Base-by-base conservation (phyloP, 1,140 invertebrate genomes). In the Anastrepha obliqua region DNA sequence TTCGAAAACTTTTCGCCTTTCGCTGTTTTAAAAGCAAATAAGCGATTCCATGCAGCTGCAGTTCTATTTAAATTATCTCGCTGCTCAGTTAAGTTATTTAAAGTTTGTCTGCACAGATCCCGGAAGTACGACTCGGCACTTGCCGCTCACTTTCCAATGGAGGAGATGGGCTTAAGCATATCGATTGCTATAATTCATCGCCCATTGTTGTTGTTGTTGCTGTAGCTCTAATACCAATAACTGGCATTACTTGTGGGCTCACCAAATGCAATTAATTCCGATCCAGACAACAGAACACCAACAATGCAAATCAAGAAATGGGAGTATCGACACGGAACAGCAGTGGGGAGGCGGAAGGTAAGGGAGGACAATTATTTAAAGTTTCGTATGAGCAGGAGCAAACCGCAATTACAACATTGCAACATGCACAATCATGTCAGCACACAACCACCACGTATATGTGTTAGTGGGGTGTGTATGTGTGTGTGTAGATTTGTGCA, bases 181-280 rank as follows among this genome's bases (percentile, higher is more conserved):
- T 81, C 74, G 74, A 55, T 81, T 81, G 51, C 74, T 6, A 81
- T 55, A 47, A 81, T 55, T 67, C 17, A 67, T 67, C 8, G 29
- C 0, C 29, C 11, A 11, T 3, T 67, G 64, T 67, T 39, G 64
- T 67, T 67, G n/a, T 39, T 67, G 64, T 39, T 39, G 7, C 29
- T 67, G 29, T 67, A 11, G 8, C 17, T 4, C 15, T 81, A 55
- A 55, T 29, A 55, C 47, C 17, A 81, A 29, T 47, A 81, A 58
- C 15, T 42, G n/a, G 44, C 47, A 11, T 55, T 55, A 17, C 74
- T 81, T 55, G 47, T 29, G 74, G 20, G 47, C 74, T 55, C 74
- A 55, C 44, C 74, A 39, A 78, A 78, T 78, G 74, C 74, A 78
- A 78, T 78, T 78, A 78, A 81, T 55, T 81, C n/a, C 47, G 74